Percentiles rank a stretch among this genome's conserved stretches.
Conservation (phyloP, 2,888 invertebrate genomes). For the Heteromyza rotundicornis region DNA sequence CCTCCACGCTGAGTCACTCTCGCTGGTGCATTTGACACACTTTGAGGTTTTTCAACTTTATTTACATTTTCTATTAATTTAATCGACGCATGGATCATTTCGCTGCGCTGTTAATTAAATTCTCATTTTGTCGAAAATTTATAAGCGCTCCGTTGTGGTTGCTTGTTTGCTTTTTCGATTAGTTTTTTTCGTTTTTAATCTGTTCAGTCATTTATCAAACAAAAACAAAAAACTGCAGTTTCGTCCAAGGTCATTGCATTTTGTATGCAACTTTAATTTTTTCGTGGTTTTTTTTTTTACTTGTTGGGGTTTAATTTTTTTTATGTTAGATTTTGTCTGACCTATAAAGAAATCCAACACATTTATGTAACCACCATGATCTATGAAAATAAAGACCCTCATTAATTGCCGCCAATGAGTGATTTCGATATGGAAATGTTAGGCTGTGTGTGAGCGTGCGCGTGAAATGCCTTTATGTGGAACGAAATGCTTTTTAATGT, state of each 20-base stretch:
- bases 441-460: not conserved
- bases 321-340: too few relatives aligned
- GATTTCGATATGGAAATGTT: not conserved
- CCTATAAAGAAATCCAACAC: not conserved
- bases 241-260: conserved; percentile 19
- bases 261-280: not conserved
- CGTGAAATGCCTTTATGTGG: conserved; percentile 6
- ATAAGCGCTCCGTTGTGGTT: not conserved
- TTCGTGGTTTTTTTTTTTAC: not conserved
- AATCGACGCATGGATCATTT: not conserved
- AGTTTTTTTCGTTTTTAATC: conserved; percentile 13
- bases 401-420: not conserved
- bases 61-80: not conserved
- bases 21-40: conserved; percentile 7
- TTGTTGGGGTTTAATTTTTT: not conserved
- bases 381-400: not conserved
- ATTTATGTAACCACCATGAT: not conserved
- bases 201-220: conserved; percentile 19
- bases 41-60: not conserved
- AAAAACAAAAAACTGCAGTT: not conserved
- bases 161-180: too few relatives aligned
- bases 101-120: not conserved
- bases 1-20: not conserved
- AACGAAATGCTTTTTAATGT: conserved; percentile 5
- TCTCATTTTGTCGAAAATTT: not conserved